Conservation (phyloP, 2,888 invertebrate species). For the Tinea pellionella region DNA sequence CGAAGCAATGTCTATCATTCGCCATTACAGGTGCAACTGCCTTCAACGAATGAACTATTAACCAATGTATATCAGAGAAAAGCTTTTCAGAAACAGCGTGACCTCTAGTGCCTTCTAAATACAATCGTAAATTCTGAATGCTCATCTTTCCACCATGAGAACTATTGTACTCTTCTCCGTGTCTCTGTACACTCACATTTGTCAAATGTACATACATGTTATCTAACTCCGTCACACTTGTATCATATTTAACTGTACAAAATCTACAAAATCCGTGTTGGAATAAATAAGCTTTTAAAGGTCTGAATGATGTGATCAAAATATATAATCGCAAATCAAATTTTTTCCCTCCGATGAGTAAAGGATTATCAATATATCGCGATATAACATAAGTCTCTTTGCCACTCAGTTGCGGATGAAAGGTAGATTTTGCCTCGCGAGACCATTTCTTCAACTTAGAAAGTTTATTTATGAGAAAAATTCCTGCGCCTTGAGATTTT, state of each 20-base stretch:
- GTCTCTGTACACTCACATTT: slow-evolving; percentile 96
- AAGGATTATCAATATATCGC: slow-evolving; percentile 92
- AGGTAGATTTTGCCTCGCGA: slow-evolving; percentile 77
- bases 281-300: slow-evolving; percentile 91
- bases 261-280: slow-evolving; percentile 93
- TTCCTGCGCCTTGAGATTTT: slow-evolving; percentile 86
- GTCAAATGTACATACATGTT: slow-evolving; percentile 95
- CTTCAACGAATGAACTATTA: slow-evolving; percentile 91
- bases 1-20: slow-evolving; percentile 90
- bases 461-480: slow-evolving; percentile 86
- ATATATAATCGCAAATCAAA: slow-evolving; percentile 93
- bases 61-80: slow-evolving; percentile 88
- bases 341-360: slow-evolving; percentile 94
- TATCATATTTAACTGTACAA: slow-evolving; percentile 93
- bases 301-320: slow-evolving; percentile 91
- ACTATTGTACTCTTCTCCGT: slow-evolving; percentile 91
- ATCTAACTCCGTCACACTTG: slow-evolving; percentile 85
- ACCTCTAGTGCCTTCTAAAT: slow-evolving; percentile 89
- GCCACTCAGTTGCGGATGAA: slow-evolving; percentile 79
- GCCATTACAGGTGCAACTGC: slow-evolving; percentile 91
- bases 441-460: slow-evolving; percentile 87
- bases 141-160: slow-evolving; percentile 95
- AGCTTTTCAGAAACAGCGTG: slow-evolving; percentile 85
- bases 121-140: slow-evolving; percentile 87
- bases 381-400: slow-evolving; percentile 95